phyloP scores from a whole-genome alignment of 2,797 vertebrate genomes.

The Enteromius thamalakanensis region DNA sequence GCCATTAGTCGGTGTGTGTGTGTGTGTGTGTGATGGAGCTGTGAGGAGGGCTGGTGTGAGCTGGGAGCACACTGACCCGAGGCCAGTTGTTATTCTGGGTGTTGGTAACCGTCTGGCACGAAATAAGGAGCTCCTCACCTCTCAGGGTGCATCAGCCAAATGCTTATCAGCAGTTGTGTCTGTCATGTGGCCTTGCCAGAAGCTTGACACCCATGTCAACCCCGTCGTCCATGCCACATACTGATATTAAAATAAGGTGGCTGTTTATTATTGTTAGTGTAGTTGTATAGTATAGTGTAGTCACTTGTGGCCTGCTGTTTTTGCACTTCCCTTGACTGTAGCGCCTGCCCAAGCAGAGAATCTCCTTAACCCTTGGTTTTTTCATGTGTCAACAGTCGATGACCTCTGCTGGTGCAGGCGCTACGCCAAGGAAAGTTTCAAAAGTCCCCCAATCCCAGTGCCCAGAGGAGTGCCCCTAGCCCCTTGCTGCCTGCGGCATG shows the following conservation, averaged over 20 bases:
- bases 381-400: conserved; percentile 72
- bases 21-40: conserved; percentile 17
- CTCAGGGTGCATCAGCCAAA: conserved; percentile 81
- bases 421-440: conserved; percentile 68
- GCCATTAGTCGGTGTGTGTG: neutral
- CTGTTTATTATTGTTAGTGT: neutral
- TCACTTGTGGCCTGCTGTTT: conserved; percentile 28
- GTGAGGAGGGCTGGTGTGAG: neutral
- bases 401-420: conserved; percentile 72
- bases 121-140: conserved; percentile 59
- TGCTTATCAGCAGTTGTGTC: conserved; percentile 69
- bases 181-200: conserved; percentile 69
- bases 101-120: neutral
- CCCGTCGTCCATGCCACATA: conserved; percentile 37
- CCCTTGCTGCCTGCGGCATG: conserved; percentile 68
- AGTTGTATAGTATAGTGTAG: neutral
- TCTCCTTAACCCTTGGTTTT: conserved; percentile 69
- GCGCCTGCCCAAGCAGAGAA: conserved; percentile 69
- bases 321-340: conserved; percentile 60
- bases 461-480: conserved; percentile 66
- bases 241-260: neutral
- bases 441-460: conserved; percentile 62
- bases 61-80: neutral
- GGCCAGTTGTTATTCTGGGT: conserved; percentile 33
- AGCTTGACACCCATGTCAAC: conserved; percentile 20